Base-by-base conservation (phyloP, 1,140 invertebrate species). In the Caenorhabditis brenneri region DNA sequence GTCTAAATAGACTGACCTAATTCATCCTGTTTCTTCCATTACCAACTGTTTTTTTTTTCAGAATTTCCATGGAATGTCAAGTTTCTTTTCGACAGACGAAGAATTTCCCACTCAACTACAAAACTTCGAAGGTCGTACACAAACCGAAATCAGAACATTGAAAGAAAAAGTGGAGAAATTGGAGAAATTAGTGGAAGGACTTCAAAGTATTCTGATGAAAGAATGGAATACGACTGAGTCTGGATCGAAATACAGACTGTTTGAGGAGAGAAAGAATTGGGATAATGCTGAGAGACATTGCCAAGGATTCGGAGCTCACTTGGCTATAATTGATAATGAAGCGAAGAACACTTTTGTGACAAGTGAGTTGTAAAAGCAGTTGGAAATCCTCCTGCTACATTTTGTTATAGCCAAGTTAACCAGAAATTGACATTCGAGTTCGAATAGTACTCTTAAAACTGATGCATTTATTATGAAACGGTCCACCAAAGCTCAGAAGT, bases 191-290 rank as follows among this genome's bases (percentile, higher is more conserved):
- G n/a, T 74, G 16, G 65, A 42, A 24, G 65, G 65, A 42, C 36
- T 74, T 39, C 65, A 74, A 27, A 74, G 36, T 74, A 31, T 74
- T 31, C 65, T 74, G n/a, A 39, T 74, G 65, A 74, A 74, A 74
- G 81, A 82, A 19, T 82, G 81, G 81, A 82, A 82, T 51, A 6
- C 9, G n/a, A 82, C 81, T 2, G 81, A 82, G 9, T 46, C 53
- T 55, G 81, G 81, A n/a, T 69, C 81, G 3, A 82, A 65, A 29
- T 82, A 69, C 27, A 19, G 42, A 12, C 29, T 82, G 7, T 82
- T 82, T 29, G 55, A 65, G 12, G 81, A 82, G 27, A 82, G 81
- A 33, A 82, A 69, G 58, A 82, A 48, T 55, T 82, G 81, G 81
- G 81, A 82, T 46, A 51, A 65, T 65, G 81, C 81, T 12, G 81